These are phyloP conservation scores for Haliclystus octoradiatus DNA, from an alignment of 30 jellyfish, hydroid and myxozoan genomes.

Conservation along the genomic window DNA sequence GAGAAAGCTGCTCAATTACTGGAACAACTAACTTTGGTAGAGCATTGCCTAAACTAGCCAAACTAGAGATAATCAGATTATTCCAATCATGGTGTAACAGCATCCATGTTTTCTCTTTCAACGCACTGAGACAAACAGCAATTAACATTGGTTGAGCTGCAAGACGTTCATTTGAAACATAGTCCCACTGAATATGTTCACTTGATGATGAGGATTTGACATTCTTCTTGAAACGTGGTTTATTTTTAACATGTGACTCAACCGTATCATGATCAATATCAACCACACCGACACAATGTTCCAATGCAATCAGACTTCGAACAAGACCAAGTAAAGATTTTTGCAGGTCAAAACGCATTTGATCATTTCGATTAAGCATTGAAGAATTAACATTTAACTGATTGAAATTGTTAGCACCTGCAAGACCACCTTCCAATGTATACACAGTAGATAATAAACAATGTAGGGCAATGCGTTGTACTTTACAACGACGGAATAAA, in stretches of 20 bases:
- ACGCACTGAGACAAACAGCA: conserved; percentile 54
- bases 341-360: conserved; percentile 37
- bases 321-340: conserved; percentile 28
- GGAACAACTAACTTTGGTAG: conserved; percentile 65
- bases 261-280: conserved; percentile 1
- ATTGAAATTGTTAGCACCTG: conserved; percentile 14
- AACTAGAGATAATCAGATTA: conserved; percentile 40
- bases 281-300: conserved; percentile 51
- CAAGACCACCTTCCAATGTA: conserved; percentile 23
- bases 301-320: conserved; percentile 45
- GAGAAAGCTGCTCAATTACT: conserved; percentile 65
- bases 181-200: conserved; percentile 32
- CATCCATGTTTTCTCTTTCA: conserved; percentile 50
- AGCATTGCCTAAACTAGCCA: conserved; percentile 49
- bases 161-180: conserved; percentile 23
- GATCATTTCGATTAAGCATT: not conserved
- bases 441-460: conserved; percentile 76
- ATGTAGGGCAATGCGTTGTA: conserved; percentile 78
- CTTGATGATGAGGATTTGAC: not conserved
- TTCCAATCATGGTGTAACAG: conserved; percentile 70
- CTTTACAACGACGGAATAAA: conserved; percentile 73
- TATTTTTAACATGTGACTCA: not conserved
- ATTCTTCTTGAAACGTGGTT: conserved; percentile 1
- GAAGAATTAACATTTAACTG: conserved; percentile 7
- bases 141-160: conserved; percentile 76